phyloP scores from a whole-genome alignment of 2,888 invertebrate genomes.

The Drosophila conformis region DNA sequence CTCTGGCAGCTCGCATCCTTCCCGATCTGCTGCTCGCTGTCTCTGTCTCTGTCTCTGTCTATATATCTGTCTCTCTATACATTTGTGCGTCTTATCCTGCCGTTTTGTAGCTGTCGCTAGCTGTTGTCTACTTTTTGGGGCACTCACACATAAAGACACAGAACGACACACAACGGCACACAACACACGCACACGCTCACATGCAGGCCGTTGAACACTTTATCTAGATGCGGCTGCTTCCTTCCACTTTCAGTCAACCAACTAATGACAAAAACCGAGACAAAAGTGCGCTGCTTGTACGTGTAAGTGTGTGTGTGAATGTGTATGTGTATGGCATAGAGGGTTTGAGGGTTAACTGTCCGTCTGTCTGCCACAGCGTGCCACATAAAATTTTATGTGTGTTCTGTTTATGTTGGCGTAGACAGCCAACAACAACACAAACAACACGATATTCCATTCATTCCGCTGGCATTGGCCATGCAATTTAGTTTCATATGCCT shows the following conservation, averaged over 20 bases:
- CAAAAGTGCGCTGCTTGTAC: constrained; percentile 62
- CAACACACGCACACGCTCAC: constrained; percentile 27
- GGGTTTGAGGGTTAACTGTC: constrained; percentile 27
- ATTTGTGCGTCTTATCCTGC: constrained; percentile 67
- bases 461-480: constrained; percentile 52
- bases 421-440: constrained; percentile 50
- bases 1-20: constrained; percentile 41
- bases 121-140: constrained; percentile 71
- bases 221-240: constrained; percentile 66
- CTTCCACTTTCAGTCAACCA: constrained; percentile 59
- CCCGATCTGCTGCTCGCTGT: constrained; percentile 33
- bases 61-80: constrained; percentile 17
- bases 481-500: constrained; percentile 74
- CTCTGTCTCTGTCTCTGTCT: constrained; percentile 1
- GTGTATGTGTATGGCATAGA: constrained; percentile 6
- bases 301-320: constrained; percentile 13
- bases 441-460: constrained; percentile 24
- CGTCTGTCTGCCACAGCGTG: constrained; percentile 44
- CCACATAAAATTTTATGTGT: constrained; percentile 75
- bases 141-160: constrained; percentile 38
- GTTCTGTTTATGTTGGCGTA: constrained; percentile 63
- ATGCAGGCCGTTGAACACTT: constrained; percentile 78
- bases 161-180: constrained; percentile 7
- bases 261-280: constrained; percentile 77
- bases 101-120: constrained; percentile 71